Evolutionary conservation across 2,888 invertebrate genomes (phyloP).

Genomic region (Ganaspis brasiliensis): DNA sequence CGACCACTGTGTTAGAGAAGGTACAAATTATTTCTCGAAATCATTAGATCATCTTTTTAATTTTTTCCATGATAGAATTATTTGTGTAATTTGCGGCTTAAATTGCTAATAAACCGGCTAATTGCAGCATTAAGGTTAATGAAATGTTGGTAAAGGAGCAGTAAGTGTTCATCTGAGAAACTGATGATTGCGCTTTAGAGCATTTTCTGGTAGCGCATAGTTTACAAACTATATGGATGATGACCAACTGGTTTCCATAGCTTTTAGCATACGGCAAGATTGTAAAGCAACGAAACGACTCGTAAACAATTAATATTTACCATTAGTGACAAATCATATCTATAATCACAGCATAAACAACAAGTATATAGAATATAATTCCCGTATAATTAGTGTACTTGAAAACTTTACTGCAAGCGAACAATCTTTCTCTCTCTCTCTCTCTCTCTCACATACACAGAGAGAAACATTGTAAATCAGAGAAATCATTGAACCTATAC

Average conservation of each 20-base stretch:
- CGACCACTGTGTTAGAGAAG: too few relatives aligned
- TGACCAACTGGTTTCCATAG: constrained; percentile 12
- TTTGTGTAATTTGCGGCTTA: not conserved
- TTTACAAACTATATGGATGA: not conserved
- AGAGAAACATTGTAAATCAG: not conserved
- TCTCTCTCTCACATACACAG: too few relatives aligned
- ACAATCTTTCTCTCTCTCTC: too few relatives aligned
- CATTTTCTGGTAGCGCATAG: not conserved
- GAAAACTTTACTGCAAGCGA: too few relatives aligned
- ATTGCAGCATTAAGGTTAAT: constrained; percentile 25
- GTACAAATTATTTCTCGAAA: too few relatives aligned
- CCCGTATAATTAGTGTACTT: not conserved
- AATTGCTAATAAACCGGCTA: not conserved
- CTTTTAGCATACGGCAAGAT: not conserved
- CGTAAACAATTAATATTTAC: constrained; percentile 36
- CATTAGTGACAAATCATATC: not conserved
- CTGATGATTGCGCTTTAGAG: not conserved
- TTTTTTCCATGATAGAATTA: not conserved
- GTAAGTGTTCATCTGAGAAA: constrained; percentile 1
- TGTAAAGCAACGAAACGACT: not conserved
- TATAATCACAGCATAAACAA: not conserved
- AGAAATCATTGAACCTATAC: not conserved
- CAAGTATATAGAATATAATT: not conserved
- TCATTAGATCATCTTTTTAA: too few relatives aligned
- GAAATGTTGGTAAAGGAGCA: not conserved